Evolutionary conservation across 2,113 vertebrate genomes (phyloP).

Genomic region (Chionis minor): DNA sequence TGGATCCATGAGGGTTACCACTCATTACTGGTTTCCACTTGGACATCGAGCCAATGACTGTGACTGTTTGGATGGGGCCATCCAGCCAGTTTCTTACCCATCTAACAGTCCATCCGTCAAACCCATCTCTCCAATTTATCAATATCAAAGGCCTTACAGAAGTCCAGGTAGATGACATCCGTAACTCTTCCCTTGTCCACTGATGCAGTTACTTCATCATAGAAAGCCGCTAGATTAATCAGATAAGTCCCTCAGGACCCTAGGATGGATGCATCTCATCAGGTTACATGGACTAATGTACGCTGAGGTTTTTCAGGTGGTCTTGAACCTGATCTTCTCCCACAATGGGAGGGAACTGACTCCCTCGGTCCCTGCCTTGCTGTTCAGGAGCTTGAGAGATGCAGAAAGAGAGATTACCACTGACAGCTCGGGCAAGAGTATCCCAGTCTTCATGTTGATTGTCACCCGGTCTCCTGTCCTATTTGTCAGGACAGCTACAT

Average conservation of each 20-base stretch:
- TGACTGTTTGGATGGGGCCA: accelerated
- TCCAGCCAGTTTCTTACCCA: not conserved
- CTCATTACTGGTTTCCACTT: not conserved
- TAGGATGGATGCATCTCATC: not conserved
- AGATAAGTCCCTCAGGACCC: not conserved
- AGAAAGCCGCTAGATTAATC: not conserved
- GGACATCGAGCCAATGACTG: not conserved
- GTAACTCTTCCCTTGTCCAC: not conserved
- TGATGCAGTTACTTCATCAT: not conserved
- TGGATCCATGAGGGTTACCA: not conserved
- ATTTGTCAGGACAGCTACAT: too few relatives aligned
- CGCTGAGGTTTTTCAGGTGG: not conserved
- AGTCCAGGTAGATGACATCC: not conserved
- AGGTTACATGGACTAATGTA: not conserved
- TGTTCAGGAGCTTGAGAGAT: not conserved
- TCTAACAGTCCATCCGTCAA: not conserved
- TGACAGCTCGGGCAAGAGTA: not conserved
- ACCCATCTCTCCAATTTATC: not conserved
- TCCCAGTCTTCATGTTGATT: not conserved
- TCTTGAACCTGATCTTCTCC: not conserved
- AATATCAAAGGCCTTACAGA: not conserved
- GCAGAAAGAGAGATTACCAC: not conserved
- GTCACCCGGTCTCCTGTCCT: too few relatives aligned
- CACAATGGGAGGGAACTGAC: not conserved
- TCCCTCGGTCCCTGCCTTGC: not conserved